phyloP scores from a whole-genome alignment of 2,888 invertebrate genomes.

The Caenorhabditis plicata region DNA sequence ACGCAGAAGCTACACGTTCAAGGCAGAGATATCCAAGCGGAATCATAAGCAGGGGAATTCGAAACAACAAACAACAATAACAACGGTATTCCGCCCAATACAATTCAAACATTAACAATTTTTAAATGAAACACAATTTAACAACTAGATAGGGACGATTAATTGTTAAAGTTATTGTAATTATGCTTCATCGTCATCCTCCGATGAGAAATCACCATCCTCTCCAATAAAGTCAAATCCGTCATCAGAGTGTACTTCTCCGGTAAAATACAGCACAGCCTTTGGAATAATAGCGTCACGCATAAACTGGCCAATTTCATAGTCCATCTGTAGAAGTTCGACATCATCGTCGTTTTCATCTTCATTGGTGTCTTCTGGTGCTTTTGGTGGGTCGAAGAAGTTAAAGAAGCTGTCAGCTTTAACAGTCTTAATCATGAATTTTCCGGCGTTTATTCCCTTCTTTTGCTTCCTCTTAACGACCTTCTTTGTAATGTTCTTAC shows the following conservation, averaged over 20 bases:
- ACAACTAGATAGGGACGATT: no score
- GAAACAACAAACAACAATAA: no score
- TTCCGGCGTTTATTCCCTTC: constrained; percentile 68
- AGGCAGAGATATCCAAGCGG: no score
- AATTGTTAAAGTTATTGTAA: no score
- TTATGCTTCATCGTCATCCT: constrained; percentile 35
- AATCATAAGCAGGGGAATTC: no score
- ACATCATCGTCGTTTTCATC: constrained; percentile 48
- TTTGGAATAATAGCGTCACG: constrained; percentile 94
- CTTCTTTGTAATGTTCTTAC: constrained; percentile 94
- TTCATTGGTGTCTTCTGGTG: constrained; percentile 51
- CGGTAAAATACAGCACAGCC: constrained; percentile 93
- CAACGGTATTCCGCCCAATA: no score
- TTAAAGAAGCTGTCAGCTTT: constrained; percentile 98
- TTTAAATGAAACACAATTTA: no score
- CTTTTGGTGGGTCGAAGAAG: constrained; percentile 86
- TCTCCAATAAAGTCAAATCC: constrained; percentile 31
- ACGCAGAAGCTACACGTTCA: no score
- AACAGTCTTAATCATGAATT: constrained; percentile 68
- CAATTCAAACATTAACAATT: no score
- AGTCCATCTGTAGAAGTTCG: constrained; percentile 85
- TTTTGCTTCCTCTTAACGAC: constrained; percentile 91
- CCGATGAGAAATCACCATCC: constrained; percentile 28
- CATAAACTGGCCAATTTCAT: constrained; percentile 97
- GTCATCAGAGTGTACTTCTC: constrained; percentile 67